Percentiles rank a stretch among this genome's conserved stretches.
phyloP scores from a whole-genome alignment of 64 coral and sea anemone genomes.

The Exaiptasia diaphana region DNA sequence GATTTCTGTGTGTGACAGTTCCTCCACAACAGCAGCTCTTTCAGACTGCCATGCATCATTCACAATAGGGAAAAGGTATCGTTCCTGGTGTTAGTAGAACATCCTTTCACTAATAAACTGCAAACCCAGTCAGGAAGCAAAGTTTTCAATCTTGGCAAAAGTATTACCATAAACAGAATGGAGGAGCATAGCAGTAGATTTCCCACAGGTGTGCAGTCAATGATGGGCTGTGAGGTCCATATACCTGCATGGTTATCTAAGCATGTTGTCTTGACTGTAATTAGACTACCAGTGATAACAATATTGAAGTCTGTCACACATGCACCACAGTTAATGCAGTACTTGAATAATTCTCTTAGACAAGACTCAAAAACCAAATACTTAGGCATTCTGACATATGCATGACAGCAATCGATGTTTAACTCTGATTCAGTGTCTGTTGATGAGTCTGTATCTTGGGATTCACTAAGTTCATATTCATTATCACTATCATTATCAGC shows the following conservation, averaged over 20 bases:
- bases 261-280: not conserved
- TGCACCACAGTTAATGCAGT: conserved; percentile 23
- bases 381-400: conserved; percentile 26
- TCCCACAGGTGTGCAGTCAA: not conserved
- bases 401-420: not conserved
- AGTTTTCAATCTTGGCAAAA: conserved; percentile 8
- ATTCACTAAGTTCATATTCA: not conserved
- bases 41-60: conserved; percentile 15
- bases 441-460: not conserved
- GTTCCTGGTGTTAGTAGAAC: conserved; percentile 36
- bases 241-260: not conserved
- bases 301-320: conserved; percentile 1
- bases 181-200: not conserved
- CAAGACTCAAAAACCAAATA: conserved; percentile 49
- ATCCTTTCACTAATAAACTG: conserved; percentile 18
- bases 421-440: not conserved
- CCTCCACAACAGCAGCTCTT: not conserved
- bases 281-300: not conserved
- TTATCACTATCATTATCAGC: too few species aligned
- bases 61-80: conserved; percentile 32
- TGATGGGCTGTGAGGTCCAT: not conserved
- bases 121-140: conserved; percentile 25
- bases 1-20: not conserved
- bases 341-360: conserved; percentile 21
- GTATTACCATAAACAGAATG: conserved; percentile 41